Conservation (phyloP, 1,140 invertebrate genomes). For the Galendromus occidentalis region DNA sequence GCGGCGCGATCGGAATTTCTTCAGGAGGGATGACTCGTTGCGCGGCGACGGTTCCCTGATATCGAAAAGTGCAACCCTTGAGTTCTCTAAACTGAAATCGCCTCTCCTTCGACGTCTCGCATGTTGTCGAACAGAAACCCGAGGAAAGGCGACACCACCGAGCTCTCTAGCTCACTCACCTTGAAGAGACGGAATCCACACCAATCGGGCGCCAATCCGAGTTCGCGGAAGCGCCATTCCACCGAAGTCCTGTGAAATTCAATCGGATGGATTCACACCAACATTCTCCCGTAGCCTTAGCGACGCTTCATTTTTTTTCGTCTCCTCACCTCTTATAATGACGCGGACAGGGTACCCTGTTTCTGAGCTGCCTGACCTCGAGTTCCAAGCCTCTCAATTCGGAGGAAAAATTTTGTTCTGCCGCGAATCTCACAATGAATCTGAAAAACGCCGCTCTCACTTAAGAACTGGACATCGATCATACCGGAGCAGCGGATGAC, state of each 20-base stretch:
- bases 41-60: too few relatives aligned
- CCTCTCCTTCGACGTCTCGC: too few relatives aligned
- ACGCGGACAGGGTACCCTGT: conserved; percentile 45
- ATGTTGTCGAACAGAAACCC: too few relatives aligned
- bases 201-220: conserved; percentile 61
- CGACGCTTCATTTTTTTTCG: too few relatives aligned
- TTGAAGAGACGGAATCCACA: conserved; percentile 52
- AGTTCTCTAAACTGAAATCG: too few relatives aligned
- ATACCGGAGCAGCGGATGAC: neutral
- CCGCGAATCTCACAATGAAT: conserved; percentile 56
- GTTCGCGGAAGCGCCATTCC: conserved; percentile 55
- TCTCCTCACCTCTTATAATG: conserved; percentile 41
- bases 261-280: too few relatives aligned
- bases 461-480: neutral
- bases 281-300: too few relatives aligned
- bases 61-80: too few relatives aligned
- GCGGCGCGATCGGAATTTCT: too few relatives aligned
- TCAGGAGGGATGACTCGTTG: too few relatives aligned
- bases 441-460: conserved; percentile 31
- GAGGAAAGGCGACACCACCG: too few relatives aligned
- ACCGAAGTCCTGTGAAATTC: conserved; percentile 41
- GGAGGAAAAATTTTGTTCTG: conserved; percentile 45
- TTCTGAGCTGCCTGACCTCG: conserved; percentile 56
- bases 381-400: conserved; percentile 50
- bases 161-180: neutral